Percentiles rank a stretch among this genome's conserved stretches.
Conservation (phyloP, 2,888 invertebrate genomes). For the Chrysotoxum bicinctum region DNA sequence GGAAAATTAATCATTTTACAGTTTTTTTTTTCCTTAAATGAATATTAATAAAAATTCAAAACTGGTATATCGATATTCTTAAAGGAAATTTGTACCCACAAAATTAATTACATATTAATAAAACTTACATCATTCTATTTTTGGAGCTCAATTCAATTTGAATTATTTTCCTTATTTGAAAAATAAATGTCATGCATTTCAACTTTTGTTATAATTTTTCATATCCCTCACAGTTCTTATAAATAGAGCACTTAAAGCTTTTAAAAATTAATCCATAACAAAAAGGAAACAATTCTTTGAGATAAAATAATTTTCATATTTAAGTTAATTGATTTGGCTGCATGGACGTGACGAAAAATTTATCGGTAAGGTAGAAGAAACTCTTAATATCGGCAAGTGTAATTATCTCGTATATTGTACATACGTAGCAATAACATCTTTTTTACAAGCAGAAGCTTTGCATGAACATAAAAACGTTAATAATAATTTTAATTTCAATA, state of each 20-base stretch:
- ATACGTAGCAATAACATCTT: not conserved
- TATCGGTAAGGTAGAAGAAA: slow-evolving; percentile 4
- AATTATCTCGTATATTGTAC: not conserved
- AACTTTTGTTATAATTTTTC: too few species aligned
- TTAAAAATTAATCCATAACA: not conserved
- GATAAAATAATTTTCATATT: not conserved
- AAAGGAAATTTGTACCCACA: too few species aligned
- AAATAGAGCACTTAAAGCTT: not conserved
- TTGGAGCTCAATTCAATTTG: too few species aligned
- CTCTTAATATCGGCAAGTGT: not conserved
- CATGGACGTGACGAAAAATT: slow-evolving; percentile 2
- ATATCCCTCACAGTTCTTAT: too few species aligned
- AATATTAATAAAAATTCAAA: too few species aligned
- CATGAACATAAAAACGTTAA: not conserved
- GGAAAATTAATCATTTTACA: too few species aligned
- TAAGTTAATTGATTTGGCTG: not conserved
- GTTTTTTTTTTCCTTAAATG: too few species aligned
- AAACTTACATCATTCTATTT: too few species aligned
- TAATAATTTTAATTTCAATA: slow-evolving; percentile 11
- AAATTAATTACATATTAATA: too few species aligned
- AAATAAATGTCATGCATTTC: too few species aligned
- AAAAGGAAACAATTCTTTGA: not conserved
- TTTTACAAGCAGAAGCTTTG: not conserved
- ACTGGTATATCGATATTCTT: too few species aligned
- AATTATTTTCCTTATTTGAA: too few species aligned